Evolutionary conservation across 2,797 vertebrate species (phyloP), one percentile per base, ranked within the genome.

Genomic region (Arremon aurantiirostris): DNA sequence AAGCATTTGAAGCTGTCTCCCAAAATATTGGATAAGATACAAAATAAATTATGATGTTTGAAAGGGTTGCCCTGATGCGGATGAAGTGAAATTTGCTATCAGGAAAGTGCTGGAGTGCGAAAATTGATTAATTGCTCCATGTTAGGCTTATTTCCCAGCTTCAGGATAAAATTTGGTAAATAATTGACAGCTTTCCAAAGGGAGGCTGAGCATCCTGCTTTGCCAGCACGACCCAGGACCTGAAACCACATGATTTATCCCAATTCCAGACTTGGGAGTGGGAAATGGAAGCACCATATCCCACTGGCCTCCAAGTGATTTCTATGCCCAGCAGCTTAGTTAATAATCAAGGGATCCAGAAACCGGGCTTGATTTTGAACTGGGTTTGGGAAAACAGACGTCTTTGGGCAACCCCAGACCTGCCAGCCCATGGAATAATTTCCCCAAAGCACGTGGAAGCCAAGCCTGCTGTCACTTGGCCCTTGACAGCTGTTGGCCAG

Each of bases 221-320:
- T 73, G 20, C 22, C 64, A 93, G 12, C 35, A 11, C 8, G n/a
- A 66, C 21, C 39, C 8, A 10, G n/a, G 20, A 77, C 27, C 17
- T 39, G n/a, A 61, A 30, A 44, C 3, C 47, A 34, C 2, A 0
- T 3, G 28, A 21, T 0, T 52, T 11, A 20, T 32, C 30, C 44
- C 44, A 59, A 16, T n/a, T 49, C 44, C 61, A 63, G 16, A 6
- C 14, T 8, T 37, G 34, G 56, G 8, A 52, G 18, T 19, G 50
- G 50, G 50, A 52, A 11, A 52, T 30, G 17, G 50, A 90, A 64
- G 5, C 35, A 24, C 7, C 60, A 32, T 3, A 44, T 65, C 42
- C 35, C 47, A 13, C 11, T 6, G 23, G 15, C 19, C 20, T 80
- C 61, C 35, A 35, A 10, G 24, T 2, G 17, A 13, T 4, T 63